phyloP scores from a whole-genome alignment of 2,888 invertebrate species.

The Lasioglossum calceatum region DNA sequence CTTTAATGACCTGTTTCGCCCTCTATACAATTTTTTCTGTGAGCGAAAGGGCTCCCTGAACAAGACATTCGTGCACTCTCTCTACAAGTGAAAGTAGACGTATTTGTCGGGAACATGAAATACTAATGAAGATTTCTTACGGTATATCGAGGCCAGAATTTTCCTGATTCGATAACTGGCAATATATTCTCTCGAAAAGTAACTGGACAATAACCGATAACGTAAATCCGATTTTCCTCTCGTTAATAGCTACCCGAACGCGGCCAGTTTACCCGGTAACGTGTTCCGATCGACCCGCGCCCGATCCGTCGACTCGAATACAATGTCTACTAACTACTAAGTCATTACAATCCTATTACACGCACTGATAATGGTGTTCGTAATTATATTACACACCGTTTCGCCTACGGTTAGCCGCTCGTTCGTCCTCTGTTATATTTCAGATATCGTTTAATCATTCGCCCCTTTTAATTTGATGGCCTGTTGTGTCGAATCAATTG shows the following conservation, averaged over 20 bases:
- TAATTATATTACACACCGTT: conserved; percentile 42
- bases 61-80: not conserved
- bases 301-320: conserved; percentile 37
- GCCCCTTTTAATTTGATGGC: too few relatives aligned
- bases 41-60: not conserved
- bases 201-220: not conserved
- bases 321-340: conserved; percentile 43
- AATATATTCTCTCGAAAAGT: not conserved
- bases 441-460: not conserved
- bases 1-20: not conserved
- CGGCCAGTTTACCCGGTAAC: conserved; percentile 31
- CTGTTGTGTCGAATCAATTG: not conserved
- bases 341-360: conserved; percentile 45
- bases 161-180: not conserved
- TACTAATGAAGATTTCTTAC: not conserved
- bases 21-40: not conserved
- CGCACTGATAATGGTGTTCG: conserved; percentile 31
- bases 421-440: conserved; percentile 5
- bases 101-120: not conserved
- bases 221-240: conserved; percentile 18
- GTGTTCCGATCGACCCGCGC: conserved; percentile 14
- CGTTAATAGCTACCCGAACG: conserved; percentile 17
- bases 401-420: conserved; percentile 21
- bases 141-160: not conserved
- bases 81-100: not conserved